Conservation (phyloP, 2,888 invertebrate species). For the Drosophila hamatofila region DNA sequence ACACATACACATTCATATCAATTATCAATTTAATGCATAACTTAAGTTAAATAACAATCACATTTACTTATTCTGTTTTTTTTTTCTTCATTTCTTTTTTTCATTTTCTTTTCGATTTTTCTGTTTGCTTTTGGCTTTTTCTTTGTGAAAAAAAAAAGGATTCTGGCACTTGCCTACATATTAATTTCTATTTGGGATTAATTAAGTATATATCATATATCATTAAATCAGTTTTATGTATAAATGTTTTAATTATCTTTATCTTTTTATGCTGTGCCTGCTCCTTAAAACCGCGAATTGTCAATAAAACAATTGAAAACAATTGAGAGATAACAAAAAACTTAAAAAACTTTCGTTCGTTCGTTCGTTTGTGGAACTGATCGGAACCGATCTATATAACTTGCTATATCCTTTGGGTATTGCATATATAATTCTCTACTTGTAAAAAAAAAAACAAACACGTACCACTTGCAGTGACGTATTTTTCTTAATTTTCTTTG, state of each 20-base stretch:
- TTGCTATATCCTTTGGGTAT: slow-evolving; percentile 65
- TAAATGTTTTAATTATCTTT: slow-evolving; percentile 5
- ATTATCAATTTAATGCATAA: slow-evolving; percentile 68
- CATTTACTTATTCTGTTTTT: slow-evolving; percentile 81
- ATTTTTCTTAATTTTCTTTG: slow-evolving; percentile 26
- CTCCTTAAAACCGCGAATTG: slow-evolving; percentile 59
- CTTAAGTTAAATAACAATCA: slow-evolving; percentile 84
- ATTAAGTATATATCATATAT: slow-evolving; percentile 45
- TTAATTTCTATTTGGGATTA: slow-evolving; percentile 55
- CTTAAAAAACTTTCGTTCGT: slow-evolving; percentile 36
- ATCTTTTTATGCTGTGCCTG: slow-evolving; percentile 8
- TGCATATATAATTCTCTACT: slow-evolving; percentile 67
- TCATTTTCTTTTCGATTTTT: slow-evolving; percentile 25
- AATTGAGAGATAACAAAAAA: slow-evolving; percentile 60
- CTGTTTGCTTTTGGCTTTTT: slow-evolving; percentile 14
- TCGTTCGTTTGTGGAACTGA: slow-evolving; percentile 25
- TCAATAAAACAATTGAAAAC: slow-evolving; percentile 74
- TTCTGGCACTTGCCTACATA: slow-evolving; percentile 38
- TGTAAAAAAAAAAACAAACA: slow-evolving; percentile 42
- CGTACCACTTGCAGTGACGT: slow-evolving; percentile 68
- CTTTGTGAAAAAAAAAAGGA: slow-evolving; percentile 62
- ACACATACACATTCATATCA: slow-evolving; percentile 59
- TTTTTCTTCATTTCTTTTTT: slow-evolving; percentile 21
- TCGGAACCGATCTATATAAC: slow-evolving; percentile 45
- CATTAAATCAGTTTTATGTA: slow-evolving; percentile 19